phyloP scores from a whole-genome alignment of 2,113 vertebrate genomes.

The Panurus biarmicus region DNA sequence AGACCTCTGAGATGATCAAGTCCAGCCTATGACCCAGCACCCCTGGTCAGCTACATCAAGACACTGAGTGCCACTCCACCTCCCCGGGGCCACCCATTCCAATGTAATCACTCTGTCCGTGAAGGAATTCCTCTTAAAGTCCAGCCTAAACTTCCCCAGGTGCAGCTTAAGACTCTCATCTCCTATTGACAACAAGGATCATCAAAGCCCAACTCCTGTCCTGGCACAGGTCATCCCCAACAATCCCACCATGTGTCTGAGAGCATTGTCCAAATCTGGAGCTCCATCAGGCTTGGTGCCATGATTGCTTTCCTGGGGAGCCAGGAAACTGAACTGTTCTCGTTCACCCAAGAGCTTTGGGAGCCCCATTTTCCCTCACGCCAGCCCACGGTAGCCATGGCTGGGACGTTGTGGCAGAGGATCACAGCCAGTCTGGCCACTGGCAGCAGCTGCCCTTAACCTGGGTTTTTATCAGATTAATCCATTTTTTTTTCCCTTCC shows the following conservation, averaged over 20 bases:
- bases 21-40: too few relatives aligned
- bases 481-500: too few relatives aligned
- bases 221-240: background rate
- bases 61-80: rapidly evolving
- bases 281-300: rapidly evolving
- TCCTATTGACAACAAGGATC: background rate
- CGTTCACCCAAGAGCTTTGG: background rate
- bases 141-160: background rate
- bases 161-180: background rate
- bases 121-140: background rate
- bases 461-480: rapidly evolving
- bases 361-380: background rate
- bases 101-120: background rate
- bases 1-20: background rate
- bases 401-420: rapidly evolving
- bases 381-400: background rate
- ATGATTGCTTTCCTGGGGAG: background rate
- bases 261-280: background rate
- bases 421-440: background rate
- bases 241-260: background rate
- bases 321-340: background rate
- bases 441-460: rapidly evolving
- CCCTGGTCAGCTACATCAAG: too few relatives aligned
- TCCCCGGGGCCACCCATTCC: background rate
- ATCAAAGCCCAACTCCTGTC: background rate